A percentile compares a stretch with the other conserved stretches of the same genome.
phyloP scores from a whole-genome alignment of 2,888 invertebrate genomes.

The Steinernema carpocapsae region DNA sequence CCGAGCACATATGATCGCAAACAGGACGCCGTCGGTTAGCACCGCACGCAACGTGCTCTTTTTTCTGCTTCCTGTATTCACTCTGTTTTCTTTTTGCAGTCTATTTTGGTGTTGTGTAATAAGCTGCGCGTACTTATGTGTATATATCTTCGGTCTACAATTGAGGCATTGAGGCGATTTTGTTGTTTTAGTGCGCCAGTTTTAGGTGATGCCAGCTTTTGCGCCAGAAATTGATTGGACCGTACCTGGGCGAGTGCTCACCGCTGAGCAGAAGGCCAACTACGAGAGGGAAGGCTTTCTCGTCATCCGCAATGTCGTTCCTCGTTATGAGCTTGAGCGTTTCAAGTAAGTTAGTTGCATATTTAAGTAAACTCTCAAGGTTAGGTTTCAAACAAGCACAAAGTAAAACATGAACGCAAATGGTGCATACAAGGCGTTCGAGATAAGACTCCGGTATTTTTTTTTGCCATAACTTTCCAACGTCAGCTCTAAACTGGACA shows the following conservation, averaged over 20 bases:
- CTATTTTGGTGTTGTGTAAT: neutral
- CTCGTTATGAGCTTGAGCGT: constrained; percentile 47
- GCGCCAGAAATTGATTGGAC: constrained; percentile 23
- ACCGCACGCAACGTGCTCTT: neutral
- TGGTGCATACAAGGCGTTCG: no score
- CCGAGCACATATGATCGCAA: neutral
- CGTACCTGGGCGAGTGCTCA: constrained; percentile 40
- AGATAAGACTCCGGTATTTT: no score
- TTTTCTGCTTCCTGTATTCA: neutral
- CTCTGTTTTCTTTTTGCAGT: neutral
- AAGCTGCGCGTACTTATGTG: neutral
- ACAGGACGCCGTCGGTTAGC: neutral
- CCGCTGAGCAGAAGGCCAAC: constrained; percentile 38
- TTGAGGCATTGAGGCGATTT: no score
- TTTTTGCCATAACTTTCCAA: no score
- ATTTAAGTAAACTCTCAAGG: no score
- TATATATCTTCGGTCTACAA: no score
- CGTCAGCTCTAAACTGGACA: no score
- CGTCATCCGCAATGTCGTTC: constrained; percentile 47
- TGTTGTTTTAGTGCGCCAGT: neutral
- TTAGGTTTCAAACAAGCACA: no score
- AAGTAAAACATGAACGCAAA: no score
- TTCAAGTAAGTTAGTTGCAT: constrained; percentile 39
- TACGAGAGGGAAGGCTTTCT: constrained; percentile 46
- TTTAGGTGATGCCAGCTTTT: constrained; percentile 7